These are phyloP conservation scores for Paramuricea clavata DNA, from an alignment of 92 coral and sea anemone genomes.

Conservation along the genomic window DNA sequence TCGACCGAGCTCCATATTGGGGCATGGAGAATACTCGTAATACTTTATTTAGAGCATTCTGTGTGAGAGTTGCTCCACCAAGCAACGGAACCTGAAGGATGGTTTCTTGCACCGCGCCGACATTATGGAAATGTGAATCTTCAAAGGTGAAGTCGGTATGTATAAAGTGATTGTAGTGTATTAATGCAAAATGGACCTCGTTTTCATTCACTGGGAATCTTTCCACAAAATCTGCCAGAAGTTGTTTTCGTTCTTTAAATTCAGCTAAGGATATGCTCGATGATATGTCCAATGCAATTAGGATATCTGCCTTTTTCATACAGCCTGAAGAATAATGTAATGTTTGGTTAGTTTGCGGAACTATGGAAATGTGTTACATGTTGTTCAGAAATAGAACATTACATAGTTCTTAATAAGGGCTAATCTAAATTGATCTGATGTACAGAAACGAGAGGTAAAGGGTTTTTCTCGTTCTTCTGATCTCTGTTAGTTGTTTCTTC, in stretches of 20 bases:
- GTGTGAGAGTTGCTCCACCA: slow-evolving; percentile 56
- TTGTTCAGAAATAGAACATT: too few species aligned
- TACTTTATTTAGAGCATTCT: slow-evolving; percentile 40
- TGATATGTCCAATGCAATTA: slow-evolving; percentile 43
- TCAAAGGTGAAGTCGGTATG: slow-evolving; percentile 54
- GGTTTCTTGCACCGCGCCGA: not conserved
- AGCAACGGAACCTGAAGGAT: slow-evolving; percentile 37
- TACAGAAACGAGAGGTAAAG: too few species aligned
- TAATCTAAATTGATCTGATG: not conserved
- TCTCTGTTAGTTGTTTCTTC: not conserved
- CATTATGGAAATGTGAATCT: slow-evolving; percentile 15
- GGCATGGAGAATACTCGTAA: not conserved
- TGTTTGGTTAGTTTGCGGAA: not conserved
- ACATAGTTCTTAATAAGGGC: not conserved
- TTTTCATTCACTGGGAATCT: slow-evolving; percentile 25
- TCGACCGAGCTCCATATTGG: slow-evolving; percentile 38
- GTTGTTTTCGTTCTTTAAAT: not conserved
- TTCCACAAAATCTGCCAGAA: not conserved
- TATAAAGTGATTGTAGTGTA: slow-evolving; percentile 62
- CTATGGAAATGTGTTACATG: too few species aligned
- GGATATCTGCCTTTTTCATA: slow-evolving; percentile 42
- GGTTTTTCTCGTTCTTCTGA: not conserved
- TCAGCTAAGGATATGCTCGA: slow-evolving; percentile 32
- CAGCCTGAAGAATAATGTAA: not conserved
- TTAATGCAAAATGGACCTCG: slow-evolving; percentile 45